Evolutionary conservation across 1,140 invertebrate species (phyloP).

Genomic region (Drosophila bocki): DNA sequence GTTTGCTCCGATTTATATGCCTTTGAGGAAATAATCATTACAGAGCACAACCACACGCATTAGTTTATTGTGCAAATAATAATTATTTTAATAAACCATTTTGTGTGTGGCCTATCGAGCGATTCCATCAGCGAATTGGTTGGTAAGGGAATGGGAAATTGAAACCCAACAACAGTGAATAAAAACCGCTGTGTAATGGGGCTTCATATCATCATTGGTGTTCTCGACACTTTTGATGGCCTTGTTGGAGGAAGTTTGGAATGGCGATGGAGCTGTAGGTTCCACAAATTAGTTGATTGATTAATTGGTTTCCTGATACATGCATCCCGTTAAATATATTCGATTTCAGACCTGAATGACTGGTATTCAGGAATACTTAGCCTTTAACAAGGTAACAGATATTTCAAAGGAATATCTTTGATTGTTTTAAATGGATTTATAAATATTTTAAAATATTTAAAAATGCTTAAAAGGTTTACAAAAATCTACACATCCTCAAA

Average conservation of each 20-base stretch:
- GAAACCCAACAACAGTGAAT: slow-evolving; percentile 7
- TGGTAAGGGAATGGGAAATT: slow-evolving; percentile 21
- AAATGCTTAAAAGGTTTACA: no score
- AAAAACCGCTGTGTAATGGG: slow-evolving; percentile 24
- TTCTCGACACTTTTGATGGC: slow-evolving; percentile 7
- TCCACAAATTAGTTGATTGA: slow-evolving; percentile 20
- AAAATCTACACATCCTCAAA: no score
- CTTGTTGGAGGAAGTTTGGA: slow-evolving; percentile 5
- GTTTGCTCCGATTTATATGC: slow-evolving; percentile 59
- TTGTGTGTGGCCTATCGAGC: slow-evolving; percentile 54
- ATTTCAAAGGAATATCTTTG: no score
- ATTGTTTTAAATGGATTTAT: no score
- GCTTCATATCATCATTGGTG: slow-evolving; percentile 7
- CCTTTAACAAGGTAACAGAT: neutral
- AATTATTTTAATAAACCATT: slow-evolving; percentile 78
- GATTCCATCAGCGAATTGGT: slow-evolving; percentile 31
- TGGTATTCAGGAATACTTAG: neutral
- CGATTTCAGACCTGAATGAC: neutral
- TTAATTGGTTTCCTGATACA: neutral
- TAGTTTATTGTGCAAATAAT: slow-evolving; percentile 72
- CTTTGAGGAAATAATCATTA: slow-evolving; percentile 71
- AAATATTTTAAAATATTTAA: no score
- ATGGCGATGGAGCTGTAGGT: neutral
- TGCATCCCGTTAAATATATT: no score
- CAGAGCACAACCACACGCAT: slow-evolving; percentile 26